Base-by-base conservation (phyloP, 2,888 invertebrate genomes). In the Euphydryas editha region DNA sequence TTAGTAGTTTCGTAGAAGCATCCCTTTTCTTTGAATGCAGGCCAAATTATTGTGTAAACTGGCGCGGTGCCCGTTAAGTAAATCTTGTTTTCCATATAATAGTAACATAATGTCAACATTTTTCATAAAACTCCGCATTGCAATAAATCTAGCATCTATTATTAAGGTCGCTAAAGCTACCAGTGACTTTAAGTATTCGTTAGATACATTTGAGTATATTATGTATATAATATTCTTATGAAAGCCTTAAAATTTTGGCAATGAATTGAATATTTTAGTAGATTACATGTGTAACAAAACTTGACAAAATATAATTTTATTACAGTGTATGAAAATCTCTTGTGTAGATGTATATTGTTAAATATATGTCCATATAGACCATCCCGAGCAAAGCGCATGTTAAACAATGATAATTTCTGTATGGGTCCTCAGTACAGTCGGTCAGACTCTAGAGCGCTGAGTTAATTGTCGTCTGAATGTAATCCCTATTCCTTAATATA, bases 401-500 rank as follows among this genome's bases (percentile, higher is more conserved):
- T 81, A 81, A 86, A 87, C 87, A 86, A 88, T 87, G 84, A 85
- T 87, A 88, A 89, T 88, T 85, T 85, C 79, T 80, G 83, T 59
- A 62, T 59, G 37, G 64, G 62, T 62, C 65, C 78, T 77, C 61
- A 58, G 47, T 56, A 62, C 44, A 36, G 37, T 54, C 20, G 37
- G 37, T 15, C 44, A 20, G 13, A 51, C 21, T 21, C 49, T 15
- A 36, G 2, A 36, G 10, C 54, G n/a, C 17, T 10, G 7, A 0
- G 54, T 6, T 6, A 30, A 62, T 44, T 13, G 8, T 42, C 57
- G 51, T n/a, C 20, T 18, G 21, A 68, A 62, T 62, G 56, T 70
- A 61, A 61, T 57, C 70, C 63, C 61, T 70, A 63, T 46, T 20
- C 37, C 30, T 15, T 49, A 8, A 30, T 21, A 15, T 21, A 46